Base-by-base conservation (phyloP, 2,113 vertebrate species). In the Clinocottus analis region DNA sequence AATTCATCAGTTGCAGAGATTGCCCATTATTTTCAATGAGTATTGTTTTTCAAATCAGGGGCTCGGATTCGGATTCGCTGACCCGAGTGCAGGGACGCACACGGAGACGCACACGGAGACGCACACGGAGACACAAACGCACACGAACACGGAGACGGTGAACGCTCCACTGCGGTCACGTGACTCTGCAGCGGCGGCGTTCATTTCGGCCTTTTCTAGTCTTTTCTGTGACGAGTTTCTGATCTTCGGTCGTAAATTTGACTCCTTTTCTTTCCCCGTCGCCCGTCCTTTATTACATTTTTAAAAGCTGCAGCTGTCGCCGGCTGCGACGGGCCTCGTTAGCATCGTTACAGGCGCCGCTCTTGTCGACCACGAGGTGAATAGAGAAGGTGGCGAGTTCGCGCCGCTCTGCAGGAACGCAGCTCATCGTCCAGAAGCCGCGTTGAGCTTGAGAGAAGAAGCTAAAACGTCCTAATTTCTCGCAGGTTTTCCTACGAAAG, bases 11-110 rank as follows among this genome's bases (percentile, higher is more conserved):
- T 47, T 49, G 83, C 79, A 83, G 72, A 86, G 83, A 88, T 86
- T 89, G 74, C 64, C 78, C 78, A 85, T 91, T 91, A 86, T 87
- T 89, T 87, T 84, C 81, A 58, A 55, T 78, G 77, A 90, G 76
- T 65, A 70, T 86, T 91, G 84, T 89, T 90, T 89, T 90, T 87
- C 51, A 87, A 67, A 87, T 74, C 58, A 74, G 69, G 53, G 41
- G 72, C 25, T 85, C 69, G 74, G 70, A 84, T 75, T 61, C 37
- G 72, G 72, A 80, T 79, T 59, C 21, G 29, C 49, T 60, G 41
- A 31, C 53, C 61, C 23, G 16, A 29, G 72, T n/a, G 31, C 67
- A 59, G 41, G 17, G 17, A 21, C 11, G 33, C 11, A 4, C 60
- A 65, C 3, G 5, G 3, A 31, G 62, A 72, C 17, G 53, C 75